These are phyloP conservation scores for Euzophera pinguis DNA, from an alignment of 2,888 invertebrate genomes.

Conservation along the genomic window DNA sequence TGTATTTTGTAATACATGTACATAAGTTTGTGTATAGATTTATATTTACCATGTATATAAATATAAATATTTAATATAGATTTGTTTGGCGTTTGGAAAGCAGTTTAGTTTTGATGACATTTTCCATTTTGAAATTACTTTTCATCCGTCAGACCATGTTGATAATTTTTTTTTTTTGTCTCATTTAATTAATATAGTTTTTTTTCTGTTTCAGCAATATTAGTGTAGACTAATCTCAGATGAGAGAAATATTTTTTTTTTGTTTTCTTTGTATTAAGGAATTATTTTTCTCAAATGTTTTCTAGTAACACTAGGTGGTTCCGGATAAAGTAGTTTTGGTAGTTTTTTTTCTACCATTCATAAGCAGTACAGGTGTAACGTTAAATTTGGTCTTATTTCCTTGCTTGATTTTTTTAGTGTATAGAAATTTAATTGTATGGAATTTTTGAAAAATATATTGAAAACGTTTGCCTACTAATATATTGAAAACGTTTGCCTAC, in stretches of 20 bases:
- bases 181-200: conserved; percentile 12
- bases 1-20: conserved; percentile 49
- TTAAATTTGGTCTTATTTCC: not conserved
- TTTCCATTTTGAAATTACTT: conserved; percentile 11
- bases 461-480: conserved; percentile 14
- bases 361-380: not conserved
- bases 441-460: not conserved
- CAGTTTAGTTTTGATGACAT: conserved; percentile 11
- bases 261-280: not conserved
- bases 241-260: conserved; percentile 16
- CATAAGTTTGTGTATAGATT: conserved; percentile 62
- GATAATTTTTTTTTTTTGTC: conserved; percentile 1
- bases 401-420: conserved; percentile 2
- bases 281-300: conserved; percentile 18
- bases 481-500: conserved; percentile 13
- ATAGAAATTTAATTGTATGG: not conserved
- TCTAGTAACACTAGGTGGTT: conserved; percentile 11
- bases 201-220: conserved; percentile 25
- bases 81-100: conserved; percentile 11
- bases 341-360: conserved; percentile 4
- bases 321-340: conserved; percentile 7
- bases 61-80: conserved; percentile 23
- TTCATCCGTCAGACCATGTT: conserved; percentile 2
- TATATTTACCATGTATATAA: conserved; percentile 26
- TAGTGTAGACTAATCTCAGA: conserved; percentile 20